A percentile compares a stretch with the other conserved stretches of the same genome.
Conservation (phyloP, 2,888 invertebrate genomes). For the Pseudeuparius sepicola region DNA sequence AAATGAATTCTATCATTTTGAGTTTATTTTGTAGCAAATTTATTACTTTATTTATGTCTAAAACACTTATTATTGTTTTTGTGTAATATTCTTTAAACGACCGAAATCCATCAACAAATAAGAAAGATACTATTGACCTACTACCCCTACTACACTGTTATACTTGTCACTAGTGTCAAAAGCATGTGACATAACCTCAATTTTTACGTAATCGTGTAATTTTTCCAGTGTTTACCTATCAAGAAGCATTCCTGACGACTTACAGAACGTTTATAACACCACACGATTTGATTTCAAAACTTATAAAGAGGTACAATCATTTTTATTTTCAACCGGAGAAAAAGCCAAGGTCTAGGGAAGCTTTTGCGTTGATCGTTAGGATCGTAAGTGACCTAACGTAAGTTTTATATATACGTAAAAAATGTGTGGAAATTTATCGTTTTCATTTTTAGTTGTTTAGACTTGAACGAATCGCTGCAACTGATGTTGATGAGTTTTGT, state of each 20-base stretch:
- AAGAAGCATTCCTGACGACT: slow-evolving; percentile 97
- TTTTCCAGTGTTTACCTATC: slow-evolving; percentile 82
- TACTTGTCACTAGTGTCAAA: too few species aligned
- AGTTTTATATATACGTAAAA: slow-evolving; percentile 44
- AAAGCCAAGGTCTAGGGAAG: slow-evolving; percentile 72
- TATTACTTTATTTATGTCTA: too few species aligned
- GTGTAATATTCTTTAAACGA: too few species aligned
- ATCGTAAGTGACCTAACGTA: slow-evolving; percentile 95
- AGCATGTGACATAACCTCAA: too few species aligned
- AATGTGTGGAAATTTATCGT: too few species aligned
- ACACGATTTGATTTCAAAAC: slow-evolving; percentile 71
- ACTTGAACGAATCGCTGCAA: slow-evolving; percentile 71
- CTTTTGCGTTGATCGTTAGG: slow-evolving; percentile 85
- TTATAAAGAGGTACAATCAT: slow-evolving; percentile 72
- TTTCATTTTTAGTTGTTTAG: slow-evolving; percentile 56
- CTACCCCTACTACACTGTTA: too few species aligned
- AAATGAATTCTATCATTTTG: too few species aligned
- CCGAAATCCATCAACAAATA: too few species aligned
- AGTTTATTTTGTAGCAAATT: too few species aligned
- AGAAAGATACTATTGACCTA: too few species aligned
- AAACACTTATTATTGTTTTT: too few species aligned
- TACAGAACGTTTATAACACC: slow-evolving; percentile 93
- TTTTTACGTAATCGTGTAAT: too few species aligned
- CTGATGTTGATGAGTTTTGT: slow-evolving; percentile 86
- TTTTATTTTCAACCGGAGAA: slow-evolving; percentile 61